Evolutionary conservation across 1,140 invertebrate species (phyloP).

Genomic region (Platyscapa corneri): DNA sequence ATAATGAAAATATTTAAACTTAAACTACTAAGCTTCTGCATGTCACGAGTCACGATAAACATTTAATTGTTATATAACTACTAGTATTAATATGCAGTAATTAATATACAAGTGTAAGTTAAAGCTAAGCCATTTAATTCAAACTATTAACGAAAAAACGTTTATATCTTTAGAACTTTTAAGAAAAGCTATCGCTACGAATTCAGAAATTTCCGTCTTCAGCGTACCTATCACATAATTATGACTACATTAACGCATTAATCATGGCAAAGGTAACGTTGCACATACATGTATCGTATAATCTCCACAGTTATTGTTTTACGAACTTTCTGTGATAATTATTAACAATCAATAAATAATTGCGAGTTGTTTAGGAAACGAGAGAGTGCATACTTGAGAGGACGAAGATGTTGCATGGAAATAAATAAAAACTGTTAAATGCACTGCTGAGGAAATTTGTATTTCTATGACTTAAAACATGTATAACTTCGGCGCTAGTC

Average conservation of each 20-base stretch:
- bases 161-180: neutral
- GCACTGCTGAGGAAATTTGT: conserved; percentile 17
- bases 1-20: too few relatives aligned
- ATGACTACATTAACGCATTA: conserved; percentile 11
- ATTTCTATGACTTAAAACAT: neutral
- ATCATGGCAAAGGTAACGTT: conserved; percentile 14
- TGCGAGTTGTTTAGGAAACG: conserved; percentile 35
- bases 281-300: conserved; percentile 39
- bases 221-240: conserved; percentile 21
- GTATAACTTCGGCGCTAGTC: too few relatives aligned
- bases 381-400: neutral
- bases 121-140: conserved; percentile 7
- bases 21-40: neutral
- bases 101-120: neutral
- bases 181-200: neutral
- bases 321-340: conserved; percentile 76
- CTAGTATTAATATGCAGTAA: neutral
- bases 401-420: conserved; percentile 18
- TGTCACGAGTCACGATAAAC: neutral
- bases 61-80: neutral
- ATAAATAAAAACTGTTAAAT: conserved; percentile 29
- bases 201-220: conserved; percentile 29
- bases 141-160: conserved; percentile 13
- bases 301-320: conserved; percentile 70
- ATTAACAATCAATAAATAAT: conserved; percentile 73